Percentiles rank a stretch among this genome's conserved stretches.
phyloP scores from a whole-genome alignment of 2,888 invertebrate genomes.

The Omphaloscelis lunosa region DNA sequence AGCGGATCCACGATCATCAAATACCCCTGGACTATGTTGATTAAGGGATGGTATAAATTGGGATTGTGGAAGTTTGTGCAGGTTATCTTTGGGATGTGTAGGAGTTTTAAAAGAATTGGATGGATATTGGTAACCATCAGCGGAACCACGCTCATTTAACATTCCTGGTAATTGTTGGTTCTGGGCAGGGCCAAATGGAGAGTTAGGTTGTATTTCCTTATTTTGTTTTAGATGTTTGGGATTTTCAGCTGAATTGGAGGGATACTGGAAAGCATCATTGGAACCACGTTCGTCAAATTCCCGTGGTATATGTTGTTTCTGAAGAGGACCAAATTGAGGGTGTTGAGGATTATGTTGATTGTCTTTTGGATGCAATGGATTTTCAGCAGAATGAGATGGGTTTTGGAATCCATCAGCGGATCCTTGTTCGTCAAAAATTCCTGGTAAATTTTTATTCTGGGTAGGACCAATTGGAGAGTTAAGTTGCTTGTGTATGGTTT shows the following conservation, averaged over 20 bases:
- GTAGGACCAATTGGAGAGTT: background rate
- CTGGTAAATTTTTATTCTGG: background rate
- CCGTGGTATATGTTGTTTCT: background rate
- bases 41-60: background rate
- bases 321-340: background rate
- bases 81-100: background rate
- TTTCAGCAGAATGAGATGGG: background rate
- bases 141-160: background rate
- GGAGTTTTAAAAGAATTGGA: background rate
- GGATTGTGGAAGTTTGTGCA: background rate
- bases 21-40: background rate
- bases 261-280: background rate
- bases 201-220: background rate
- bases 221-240: background rate
- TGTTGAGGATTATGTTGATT: background rate
- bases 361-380: background rate
- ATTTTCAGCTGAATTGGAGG: background rate
- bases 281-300: background rate
- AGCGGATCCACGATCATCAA: background rate
- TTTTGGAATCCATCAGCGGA: background rate
- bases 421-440: background rate
- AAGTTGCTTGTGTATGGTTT: too few relatives aligned
- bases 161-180: background rate
- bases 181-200: background rate
- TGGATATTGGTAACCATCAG: background rate